Percentiles rank a stretch among this genome's conserved stretches.
Evolutionary conservation across 2,797 vertebrate species (phyloP).

Genomic region (Setipinna tenuifilis): DNA sequence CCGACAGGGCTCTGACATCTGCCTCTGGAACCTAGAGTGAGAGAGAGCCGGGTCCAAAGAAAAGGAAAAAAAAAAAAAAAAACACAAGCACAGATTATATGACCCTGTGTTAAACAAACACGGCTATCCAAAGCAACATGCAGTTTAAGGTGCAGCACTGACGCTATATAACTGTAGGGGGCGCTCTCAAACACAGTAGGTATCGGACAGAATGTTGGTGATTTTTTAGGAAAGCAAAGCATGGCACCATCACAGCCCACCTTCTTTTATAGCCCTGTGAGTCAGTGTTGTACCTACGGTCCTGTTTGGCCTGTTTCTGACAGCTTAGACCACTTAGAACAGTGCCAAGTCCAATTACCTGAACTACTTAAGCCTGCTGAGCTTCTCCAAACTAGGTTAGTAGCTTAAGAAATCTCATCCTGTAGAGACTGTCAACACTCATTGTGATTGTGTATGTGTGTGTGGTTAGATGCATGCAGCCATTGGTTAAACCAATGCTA

Average conservation of each 20-base stretch:
- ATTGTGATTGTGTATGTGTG: not conserved
- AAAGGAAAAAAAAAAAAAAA: not conserved
- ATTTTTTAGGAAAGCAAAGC: too few species aligned
- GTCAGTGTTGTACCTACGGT: not conserved
- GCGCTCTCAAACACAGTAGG: too few species aligned
- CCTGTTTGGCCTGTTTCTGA: not conserved
- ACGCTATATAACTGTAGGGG: too few species aligned
- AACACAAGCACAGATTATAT: not conserved
- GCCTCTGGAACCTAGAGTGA: conserved; percentile 86
- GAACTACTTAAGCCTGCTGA: not conserved
- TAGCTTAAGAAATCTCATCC: not conserved
- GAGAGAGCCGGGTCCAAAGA: not conserved
- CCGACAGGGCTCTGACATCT: conserved; percentile 86
- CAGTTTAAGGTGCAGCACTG: too few species aligned
- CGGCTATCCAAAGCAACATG: too few species aligned
- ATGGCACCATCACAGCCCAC: too few species aligned
- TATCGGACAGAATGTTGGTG: too few species aligned
- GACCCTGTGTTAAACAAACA: too few species aligned
- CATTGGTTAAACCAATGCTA: too few species aligned
- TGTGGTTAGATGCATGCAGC: too few species aligned
- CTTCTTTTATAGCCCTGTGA: not conserved
- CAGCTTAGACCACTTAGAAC: not conserved
- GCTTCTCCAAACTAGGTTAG: not conserved
- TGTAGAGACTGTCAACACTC: not conserved
- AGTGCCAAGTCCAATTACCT: not conserved